Evolutionary conservation across 2,888 invertebrate species (phyloP), one percentile per base, ranked within the genome.

Genomic region (Clitarchus hookeri): DNA sequence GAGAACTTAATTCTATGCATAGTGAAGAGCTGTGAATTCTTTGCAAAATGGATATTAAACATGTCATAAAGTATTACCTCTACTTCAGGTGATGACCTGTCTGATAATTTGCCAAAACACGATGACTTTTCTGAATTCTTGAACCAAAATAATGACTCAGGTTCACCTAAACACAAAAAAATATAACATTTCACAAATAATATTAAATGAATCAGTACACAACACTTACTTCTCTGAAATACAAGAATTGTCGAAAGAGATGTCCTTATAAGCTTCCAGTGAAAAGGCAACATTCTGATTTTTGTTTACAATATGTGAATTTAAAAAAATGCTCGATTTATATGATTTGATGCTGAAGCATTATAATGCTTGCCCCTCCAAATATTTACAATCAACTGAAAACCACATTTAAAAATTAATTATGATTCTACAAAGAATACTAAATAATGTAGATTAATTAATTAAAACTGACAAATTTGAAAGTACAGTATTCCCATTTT

Each of bases 101-200:
- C 86, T 80, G 84, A 36, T 80, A 84, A 27, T 84, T 86, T 44
- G 48, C 27, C 36, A 54, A 19, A 82, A 79, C 23, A 79, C 26
- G 83, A 36, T 77, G 86, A 36, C 36, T 87, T 84, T 36, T 44
- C 53, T 12, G 86, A 44, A 27, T 36, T 79, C 84, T 87, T 86
- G 86, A 86, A 87, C 87, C 87, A 87, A 84, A 86, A 87, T 83
- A 87, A 80, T 26, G 87, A 85, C 53, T 87, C 87, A 48, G 79
- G 86, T 77, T 87, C 87, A 16, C 87, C 87, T 87, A 82, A 65
- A 86, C 65, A 65, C 19, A 65, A 16, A 23, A 65, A 65, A 65
- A 23, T 65, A 65, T 8, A 16, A 65, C 19, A 65, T 65, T 23
- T 65, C 19, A 65, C 23, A 23, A 65, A n/a, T 19, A 65, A 65